phyloP scores from a whole-genome alignment of 53 echinoderm and acorn worm species.

The Glandiceps talaboti region DNA sequence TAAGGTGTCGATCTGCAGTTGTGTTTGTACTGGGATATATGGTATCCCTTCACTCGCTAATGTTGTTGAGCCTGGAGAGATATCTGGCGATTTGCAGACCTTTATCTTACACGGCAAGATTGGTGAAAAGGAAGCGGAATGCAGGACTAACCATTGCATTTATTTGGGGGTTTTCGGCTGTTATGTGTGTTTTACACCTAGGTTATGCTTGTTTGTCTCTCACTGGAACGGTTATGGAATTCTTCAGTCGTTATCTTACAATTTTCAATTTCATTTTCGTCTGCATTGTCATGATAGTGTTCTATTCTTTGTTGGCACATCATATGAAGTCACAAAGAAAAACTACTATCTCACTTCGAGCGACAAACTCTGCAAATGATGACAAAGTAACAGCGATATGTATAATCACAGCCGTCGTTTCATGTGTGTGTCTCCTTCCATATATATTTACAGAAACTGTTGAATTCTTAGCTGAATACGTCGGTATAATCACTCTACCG shows the following conservation, averaged over 20 bases:
- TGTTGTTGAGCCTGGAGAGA: neutral
- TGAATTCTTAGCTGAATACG: neutral
- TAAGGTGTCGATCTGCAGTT: neutral
- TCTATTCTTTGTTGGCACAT: neutral
- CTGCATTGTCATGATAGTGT: neutral
- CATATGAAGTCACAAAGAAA: neutral
- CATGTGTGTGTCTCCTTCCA: neutral
- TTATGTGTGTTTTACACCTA: neutral
- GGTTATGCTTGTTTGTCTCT: neutral
- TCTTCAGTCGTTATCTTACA: neutral
- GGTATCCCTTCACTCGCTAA: neutral
- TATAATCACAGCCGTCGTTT: neutral
- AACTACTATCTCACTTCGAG: neutral
- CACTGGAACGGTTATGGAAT: neutral
- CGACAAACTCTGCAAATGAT: neutral
- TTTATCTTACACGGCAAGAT: neutral
- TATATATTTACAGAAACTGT: neutral
- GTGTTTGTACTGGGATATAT: neutral
- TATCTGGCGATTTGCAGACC: neutral
- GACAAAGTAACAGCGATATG: neutral
- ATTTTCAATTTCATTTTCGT: neutral
- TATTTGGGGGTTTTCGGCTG: neutral
- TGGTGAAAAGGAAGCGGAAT: neutral
- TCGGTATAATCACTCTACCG: neutral
- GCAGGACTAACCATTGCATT: neutral